phyloP scores from a whole-genome alignment of 1,140 invertebrate genomes.

The Bombus superbus region DNA sequence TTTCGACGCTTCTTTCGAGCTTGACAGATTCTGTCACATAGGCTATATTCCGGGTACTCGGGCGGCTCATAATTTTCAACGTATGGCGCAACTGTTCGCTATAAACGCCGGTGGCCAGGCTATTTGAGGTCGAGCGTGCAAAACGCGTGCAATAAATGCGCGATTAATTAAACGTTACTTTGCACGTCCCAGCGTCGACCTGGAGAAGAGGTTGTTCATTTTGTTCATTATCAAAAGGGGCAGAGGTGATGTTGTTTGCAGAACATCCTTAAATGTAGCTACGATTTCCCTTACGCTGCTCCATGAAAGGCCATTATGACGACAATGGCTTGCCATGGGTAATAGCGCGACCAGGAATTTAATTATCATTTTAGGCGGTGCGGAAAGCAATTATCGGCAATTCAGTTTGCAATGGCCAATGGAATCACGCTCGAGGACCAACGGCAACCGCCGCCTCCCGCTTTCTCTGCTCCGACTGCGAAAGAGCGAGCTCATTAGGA shows the following conservation, averaged over 20 bases:
- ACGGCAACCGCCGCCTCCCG: conserved; percentile 16
- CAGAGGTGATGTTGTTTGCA: conserved; percentile 20
- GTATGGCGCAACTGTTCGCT: background rate
- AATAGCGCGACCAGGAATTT: conserved; percentile 75
- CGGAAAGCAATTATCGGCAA: conserved; percentile 81
- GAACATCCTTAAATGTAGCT: conserved; percentile 49
- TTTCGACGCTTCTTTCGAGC: background rate
- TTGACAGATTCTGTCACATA: background rate
- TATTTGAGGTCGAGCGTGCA: background rate
- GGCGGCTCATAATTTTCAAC: background rate
- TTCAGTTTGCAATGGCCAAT: conserved; percentile 77
- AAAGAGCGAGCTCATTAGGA: conserved; percentile 58
- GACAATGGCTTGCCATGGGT: conserved; percentile 57
- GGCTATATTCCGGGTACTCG: background rate
- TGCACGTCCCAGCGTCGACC: too few species aligned
- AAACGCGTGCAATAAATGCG: conserved; percentile 3
- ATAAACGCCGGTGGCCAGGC: background rate
- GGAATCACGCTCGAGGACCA: conserved; percentile 55
- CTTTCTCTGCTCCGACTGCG: conserved; percentile 22
- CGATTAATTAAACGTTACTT: conserved; percentile 46
- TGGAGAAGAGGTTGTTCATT: background rate
- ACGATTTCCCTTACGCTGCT: conserved; percentile 17
- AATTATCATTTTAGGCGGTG: conserved; percentile 80
- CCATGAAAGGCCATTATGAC: conserved; percentile 54
- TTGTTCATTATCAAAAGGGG: background rate